A percentile compares a stretch with the other conserved stretches of the same genome.
phyloP scores from a whole-genome alignment of 1,140 invertebrate genomes.

The Drosophila mojavensis region DNA sequence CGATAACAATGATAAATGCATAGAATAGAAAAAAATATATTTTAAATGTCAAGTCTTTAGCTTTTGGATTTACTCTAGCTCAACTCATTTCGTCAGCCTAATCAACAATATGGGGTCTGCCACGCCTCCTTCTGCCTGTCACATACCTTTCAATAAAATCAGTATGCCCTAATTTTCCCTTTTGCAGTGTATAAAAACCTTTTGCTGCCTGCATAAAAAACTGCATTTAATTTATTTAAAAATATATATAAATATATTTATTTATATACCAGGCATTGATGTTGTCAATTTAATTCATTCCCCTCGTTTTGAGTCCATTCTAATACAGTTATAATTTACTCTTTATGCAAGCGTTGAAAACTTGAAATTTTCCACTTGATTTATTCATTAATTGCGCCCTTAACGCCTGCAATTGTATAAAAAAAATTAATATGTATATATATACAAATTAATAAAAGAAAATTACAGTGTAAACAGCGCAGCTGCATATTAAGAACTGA shows the following conservation, averaged over 20 bases:
- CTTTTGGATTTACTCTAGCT: too few species aligned
- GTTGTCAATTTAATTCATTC: conserved; percentile 9
- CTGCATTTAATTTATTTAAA: too few species aligned
- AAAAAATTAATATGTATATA: not conserved
- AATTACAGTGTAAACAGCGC: conserved; percentile 10
- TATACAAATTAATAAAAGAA: not conserved
- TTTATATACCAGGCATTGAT: conserved; percentile 9
- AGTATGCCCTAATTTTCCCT: too few species aligned
- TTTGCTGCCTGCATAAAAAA: too few species aligned
- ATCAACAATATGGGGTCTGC: too few species aligned
- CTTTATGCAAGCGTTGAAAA: conserved; percentile 41
- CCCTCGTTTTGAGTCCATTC: not conserved
- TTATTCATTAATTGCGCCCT: conserved; percentile 53
- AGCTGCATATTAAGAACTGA: not conserved
- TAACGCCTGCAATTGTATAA: conserved; percentile 30
- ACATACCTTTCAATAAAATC: too few species aligned
- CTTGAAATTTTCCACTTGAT: conserved; percentile 66
- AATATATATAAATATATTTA: not conserved
- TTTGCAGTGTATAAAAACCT: too few species aligned
- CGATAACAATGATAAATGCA: too few species aligned
- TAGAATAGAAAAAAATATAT: too few species aligned
- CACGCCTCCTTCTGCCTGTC: too few species aligned
- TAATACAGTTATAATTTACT: conserved; percentile 19
- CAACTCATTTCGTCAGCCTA: too few species aligned
- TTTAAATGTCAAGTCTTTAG: too few species aligned